phyloP scores from a whole-genome alignment of 2,888 invertebrate species.

The Gymnoscelis rufifasciata region DNA sequence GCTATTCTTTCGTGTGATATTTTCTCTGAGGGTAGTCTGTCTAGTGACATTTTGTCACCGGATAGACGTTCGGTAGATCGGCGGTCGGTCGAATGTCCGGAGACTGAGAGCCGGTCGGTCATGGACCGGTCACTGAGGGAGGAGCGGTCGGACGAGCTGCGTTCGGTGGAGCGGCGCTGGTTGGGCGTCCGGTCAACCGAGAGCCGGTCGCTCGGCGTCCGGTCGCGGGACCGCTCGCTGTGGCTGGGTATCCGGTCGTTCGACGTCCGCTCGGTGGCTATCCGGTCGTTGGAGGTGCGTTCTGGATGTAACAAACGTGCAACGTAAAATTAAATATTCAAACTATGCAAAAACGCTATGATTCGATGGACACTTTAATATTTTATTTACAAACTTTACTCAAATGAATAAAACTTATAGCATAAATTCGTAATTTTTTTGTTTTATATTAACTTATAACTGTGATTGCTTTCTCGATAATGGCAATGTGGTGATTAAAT shows the following conservation, averaged over 20 bases:
- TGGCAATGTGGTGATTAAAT: too few species aligned
- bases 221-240: conserved; percentile 22
- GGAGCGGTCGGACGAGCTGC: conserved; percentile 27
- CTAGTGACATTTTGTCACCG: conserved; percentile 20
- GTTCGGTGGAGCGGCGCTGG: conserved; percentile 34
- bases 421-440: too few species aligned
- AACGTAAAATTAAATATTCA: not conserved
- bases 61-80: conserved; percentile 33
- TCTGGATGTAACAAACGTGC: conserved; percentile 19
- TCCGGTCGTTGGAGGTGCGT: conserved; percentile 37
- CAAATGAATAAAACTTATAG: too few species aligned
- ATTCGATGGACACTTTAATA: too few species aligned
- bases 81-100: conserved; percentile 38
- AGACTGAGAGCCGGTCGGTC: conserved; percentile 32
- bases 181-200: conserved; percentile 28
- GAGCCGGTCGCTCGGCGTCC: conserved; percentile 33
- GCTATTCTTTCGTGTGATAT: conserved; percentile 41
- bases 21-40: conserved; percentile 37
- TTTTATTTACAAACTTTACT: too few species aligned
- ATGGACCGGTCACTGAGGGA: conserved; percentile 24
- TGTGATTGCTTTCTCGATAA: too few species aligned
- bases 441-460: too few species aligned
- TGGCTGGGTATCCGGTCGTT: conserved; percentile 17
- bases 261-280: conserved; percentile 29
- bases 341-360: too few species aligned